Evolutionary conservation across 2,888 invertebrate species (phyloP).

Genomic region (Ferrisia virgata): DNA sequence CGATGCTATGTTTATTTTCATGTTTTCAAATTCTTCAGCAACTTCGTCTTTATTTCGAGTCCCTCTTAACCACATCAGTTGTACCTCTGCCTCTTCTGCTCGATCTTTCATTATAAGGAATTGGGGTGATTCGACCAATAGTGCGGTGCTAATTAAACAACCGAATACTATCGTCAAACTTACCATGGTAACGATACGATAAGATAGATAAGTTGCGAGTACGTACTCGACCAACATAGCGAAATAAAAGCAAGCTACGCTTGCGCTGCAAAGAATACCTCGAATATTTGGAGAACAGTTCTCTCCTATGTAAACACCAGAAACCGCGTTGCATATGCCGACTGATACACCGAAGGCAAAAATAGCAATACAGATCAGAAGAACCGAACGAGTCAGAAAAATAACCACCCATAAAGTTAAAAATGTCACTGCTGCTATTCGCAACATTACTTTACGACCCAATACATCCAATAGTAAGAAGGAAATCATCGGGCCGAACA

Average conservation of each 20-base stretch:
- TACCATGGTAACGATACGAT: neutral
- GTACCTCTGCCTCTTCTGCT: neutral
- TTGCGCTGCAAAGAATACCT: neutral
- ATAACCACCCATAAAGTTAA: neutral
- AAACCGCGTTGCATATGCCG: neutral
- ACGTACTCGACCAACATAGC: neutral
- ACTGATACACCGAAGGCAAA: neutral
- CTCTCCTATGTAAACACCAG: constrained; percentile 9
- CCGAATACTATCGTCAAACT: neutral
- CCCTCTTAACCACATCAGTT: neutral
- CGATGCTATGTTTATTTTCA: neutral
- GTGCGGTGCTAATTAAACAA: neutral
- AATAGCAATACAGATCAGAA: neutral
- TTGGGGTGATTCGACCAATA: neutral
- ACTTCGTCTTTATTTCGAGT: neutral
- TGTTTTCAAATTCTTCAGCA: neutral
- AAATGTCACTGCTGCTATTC: neutral
- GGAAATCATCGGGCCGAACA: neutral
- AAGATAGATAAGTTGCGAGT: neutral
- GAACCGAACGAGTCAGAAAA: neutral
- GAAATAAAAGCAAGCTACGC: neutral
- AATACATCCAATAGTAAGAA: neutral
- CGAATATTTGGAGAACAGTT: neutral
- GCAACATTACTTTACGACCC: neutral
- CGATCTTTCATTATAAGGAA: neutral